Conservation (phyloP, 1,140 invertebrate genomes). For the Bathynomus jamesi region DNA sequence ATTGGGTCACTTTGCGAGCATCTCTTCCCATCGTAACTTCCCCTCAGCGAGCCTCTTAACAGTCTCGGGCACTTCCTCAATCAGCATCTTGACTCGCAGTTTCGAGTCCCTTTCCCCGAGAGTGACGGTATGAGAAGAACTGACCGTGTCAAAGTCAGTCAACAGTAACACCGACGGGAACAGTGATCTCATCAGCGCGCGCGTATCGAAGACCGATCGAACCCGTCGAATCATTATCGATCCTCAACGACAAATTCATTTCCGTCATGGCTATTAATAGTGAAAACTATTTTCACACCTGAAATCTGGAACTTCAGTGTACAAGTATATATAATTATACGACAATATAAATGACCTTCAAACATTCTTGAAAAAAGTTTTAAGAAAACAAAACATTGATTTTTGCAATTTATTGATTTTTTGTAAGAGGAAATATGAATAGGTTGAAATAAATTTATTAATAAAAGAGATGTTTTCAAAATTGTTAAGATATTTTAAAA, state of each 20-base stretch:
- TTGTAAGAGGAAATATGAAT: too few relatives aligned
- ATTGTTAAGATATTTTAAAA: too few relatives aligned
- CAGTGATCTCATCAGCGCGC: slow-evolving; percentile 96
- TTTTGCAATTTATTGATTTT: too few relatives aligned
- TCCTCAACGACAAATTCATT: slow-evolving; percentile 81
- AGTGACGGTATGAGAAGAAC: slow-evolving; percentile 78
- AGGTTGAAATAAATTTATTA: too few relatives aligned
- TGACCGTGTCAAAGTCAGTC: slow-evolving; percentile 96
- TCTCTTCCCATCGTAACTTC: slow-evolving; percentile 58
- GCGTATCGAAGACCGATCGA: slow-evolving; percentile 87
- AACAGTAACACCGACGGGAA: slow-evolving; percentile 95
- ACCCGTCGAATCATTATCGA: slow-evolving; percentile 92
- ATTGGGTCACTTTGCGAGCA: slow-evolving; percentile 72
- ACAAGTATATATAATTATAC: too few relatives aligned
- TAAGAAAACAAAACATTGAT: too few relatives aligned
- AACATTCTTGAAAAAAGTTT: too few relatives aligned
- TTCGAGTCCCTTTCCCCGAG: slow-evolving; percentile 90
- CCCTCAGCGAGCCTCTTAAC: neutral
- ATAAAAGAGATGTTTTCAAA: too few relatives aligned
- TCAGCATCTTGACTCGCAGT: slow-evolving; percentile 77
- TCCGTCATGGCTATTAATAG: slow-evolving; percentile 60
- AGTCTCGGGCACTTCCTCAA: neutral
- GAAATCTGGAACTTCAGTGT: too few relatives aligned
- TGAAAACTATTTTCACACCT: too few relatives aligned
- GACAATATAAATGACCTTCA: too few relatives aligned